Evolutionary conservation across 2,888 invertebrate genomes (phyloP).

Genomic region (Galerucella calmariensis): DNA sequence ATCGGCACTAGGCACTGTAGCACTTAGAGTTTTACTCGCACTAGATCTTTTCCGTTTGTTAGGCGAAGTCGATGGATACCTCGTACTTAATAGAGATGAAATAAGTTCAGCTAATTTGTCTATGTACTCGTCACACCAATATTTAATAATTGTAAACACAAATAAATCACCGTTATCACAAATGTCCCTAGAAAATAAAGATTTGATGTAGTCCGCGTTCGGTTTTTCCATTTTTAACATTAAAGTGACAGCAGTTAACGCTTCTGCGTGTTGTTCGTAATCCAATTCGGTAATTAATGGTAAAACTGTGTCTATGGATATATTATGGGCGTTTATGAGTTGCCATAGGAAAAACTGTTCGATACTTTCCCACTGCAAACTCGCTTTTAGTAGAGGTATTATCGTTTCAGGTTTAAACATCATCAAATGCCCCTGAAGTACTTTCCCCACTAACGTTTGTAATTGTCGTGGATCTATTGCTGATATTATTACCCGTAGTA

Average conservation of each 20-base stretch:
- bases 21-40: constrained; percentile 77
- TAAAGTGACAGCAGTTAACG: constrained; percentile 87
- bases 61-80: constrained; percentile 88
- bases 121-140: constrained; percentile 94
- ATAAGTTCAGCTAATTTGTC: constrained; percentile 87
- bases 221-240: constrained; percentile 94
- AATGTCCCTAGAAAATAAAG: constrained; percentile 75
- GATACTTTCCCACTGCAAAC: constrained; percentile 95
- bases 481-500: constrained; percentile 90
- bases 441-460: constrained; percentile 89
- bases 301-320: constrained; percentile 89
- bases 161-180: constrained; percentile 79
- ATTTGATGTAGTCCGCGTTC: constrained; percentile 84
- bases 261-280: constrained; percentile 89
- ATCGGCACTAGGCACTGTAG: constrained; percentile 82
- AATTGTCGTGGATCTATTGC: constrained; percentile 91
- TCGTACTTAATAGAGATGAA: constrained; percentile 80
- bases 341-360: constrained; percentile 99
- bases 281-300: constrained; percentile 83
- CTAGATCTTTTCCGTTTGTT: constrained; percentile 87
- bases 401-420: constrained; percentile 86
- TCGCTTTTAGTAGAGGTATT: constrained; percentile 80
- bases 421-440: constrained; percentile 75
- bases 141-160: constrained; percentile 89
- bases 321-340: constrained; percentile 91